Evolutionary conservation across 2,797 vertebrate species (phyloP).

Genomic region (Tympanoctomys barrerae): DNA sequence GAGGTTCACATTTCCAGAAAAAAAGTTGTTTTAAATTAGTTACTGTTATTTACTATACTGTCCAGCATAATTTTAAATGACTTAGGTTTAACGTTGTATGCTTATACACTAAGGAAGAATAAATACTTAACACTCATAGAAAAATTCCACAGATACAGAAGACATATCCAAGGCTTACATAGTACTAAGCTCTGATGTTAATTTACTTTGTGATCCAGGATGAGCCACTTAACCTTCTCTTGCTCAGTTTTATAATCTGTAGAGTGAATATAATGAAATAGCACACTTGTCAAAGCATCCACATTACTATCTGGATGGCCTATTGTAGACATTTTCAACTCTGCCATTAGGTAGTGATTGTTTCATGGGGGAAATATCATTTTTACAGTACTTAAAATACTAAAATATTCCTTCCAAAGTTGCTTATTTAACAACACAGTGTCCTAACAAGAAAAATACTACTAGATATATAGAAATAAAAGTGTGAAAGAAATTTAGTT

Average conservation of each 20-base stretch:
- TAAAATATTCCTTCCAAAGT: neutral
- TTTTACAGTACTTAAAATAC: neutral
- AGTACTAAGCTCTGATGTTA: neutral
- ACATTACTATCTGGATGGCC: neutral
- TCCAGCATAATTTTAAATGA: neutral
- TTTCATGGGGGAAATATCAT: neutral
- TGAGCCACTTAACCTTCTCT: neutral
- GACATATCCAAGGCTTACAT: neutral
- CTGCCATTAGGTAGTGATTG: neutral
- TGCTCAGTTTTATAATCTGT: neutral
- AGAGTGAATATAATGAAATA: neutral
- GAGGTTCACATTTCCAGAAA: neutral
- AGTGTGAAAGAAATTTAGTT: neutral
- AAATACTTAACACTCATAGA: neutral
- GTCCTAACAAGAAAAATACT: neutral
- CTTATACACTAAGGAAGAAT: neutral
- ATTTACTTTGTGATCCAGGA: constrained; percentile 25
- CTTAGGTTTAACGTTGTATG: neutral
- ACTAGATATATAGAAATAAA: neutral
- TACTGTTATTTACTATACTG: neutral
- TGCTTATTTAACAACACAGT: neutral
- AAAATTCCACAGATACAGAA: neutral
- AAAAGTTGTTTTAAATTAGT: neutral
- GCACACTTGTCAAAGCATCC: neutral
- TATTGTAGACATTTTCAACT: neutral